A percentile compares a stretch with the other conserved stretches of the same genome.
phyloP scores from a whole-genome alignment of 37 sponge, comb jelly and placozoan species.

The Lycopodina hypogea region DNA sequence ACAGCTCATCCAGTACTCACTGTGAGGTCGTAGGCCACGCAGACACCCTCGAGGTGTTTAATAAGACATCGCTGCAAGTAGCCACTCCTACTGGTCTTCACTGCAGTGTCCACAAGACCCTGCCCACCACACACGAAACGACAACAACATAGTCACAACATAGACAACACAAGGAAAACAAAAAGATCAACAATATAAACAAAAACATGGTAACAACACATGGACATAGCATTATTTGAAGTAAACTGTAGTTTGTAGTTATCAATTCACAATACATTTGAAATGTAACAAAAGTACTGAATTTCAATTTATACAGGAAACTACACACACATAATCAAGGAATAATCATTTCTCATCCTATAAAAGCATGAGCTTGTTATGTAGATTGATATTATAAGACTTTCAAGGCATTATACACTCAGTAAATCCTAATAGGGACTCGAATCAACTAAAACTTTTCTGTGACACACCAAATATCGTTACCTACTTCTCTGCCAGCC shows the following conservation, averaged over 20 bases:
- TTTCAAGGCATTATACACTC: not conserved
- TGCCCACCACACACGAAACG: not conserved
- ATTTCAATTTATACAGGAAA: too few species aligned
- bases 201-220: not conserved
- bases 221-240: too few species aligned
- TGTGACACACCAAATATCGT: not conserved
- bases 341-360: too few species aligned
- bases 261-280: too few species aligned
- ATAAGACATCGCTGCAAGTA: conserved; percentile 97
- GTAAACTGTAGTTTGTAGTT: too few species aligned
- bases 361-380: too few species aligned
- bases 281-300: too few species aligned
- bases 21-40: conserved; percentile 86
- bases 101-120: conserved; percentile 98
- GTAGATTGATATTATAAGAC: not conserved
- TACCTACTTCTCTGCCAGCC: conserved; percentile 91
- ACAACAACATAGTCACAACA: not conserved
- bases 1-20: conserved; percentile 31
- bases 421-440: too few species aligned
- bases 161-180: not conserved
- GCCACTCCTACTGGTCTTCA: conserved; percentile 98
- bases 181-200: not conserved
- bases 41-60: conserved; percentile 94
- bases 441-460: too few species aligned
- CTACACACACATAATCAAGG: too few species aligned